phyloP scores from a whole-genome alignment of 2,797 vertebrate genomes.

The Uromys caudimaculatus region DNA sequence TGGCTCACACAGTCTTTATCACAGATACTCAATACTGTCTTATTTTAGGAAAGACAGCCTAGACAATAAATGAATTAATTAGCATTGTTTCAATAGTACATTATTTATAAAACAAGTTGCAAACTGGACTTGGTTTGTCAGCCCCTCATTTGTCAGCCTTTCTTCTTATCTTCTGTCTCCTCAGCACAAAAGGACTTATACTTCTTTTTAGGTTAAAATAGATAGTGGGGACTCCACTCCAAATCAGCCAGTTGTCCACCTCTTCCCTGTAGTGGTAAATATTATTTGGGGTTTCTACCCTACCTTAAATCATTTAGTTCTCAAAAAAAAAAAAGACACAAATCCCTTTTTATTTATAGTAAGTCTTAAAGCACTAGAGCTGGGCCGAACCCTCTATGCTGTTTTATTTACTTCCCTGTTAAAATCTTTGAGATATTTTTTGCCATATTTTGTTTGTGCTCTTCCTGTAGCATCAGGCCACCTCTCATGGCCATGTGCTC shows the following conservation, averaged over 20 bases:
- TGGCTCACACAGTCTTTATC: not conserved
- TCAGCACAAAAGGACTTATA: not conserved
- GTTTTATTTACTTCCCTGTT: not conserved
- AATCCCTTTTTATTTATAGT: not conserved
- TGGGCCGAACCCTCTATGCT: not conserved
- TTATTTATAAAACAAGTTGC: not conserved
- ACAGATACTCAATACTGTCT: not conserved
- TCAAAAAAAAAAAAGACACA: not conserved
- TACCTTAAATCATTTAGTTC: not conserved
- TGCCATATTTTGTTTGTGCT: not conserved
- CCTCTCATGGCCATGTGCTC: not conserved
- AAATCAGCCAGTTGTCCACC: not conserved
- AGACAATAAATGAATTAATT: not conserved
- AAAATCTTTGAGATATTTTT: not conserved
- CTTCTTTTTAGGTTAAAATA: not conserved
- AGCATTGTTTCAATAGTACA: not conserved
- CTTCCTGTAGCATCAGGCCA: not conserved
- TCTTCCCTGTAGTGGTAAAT: not conserved
- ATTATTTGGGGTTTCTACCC: not conserved
- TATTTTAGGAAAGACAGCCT: not conserved
- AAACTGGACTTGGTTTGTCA: constrained; percentile 3
- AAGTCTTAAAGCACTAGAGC: not conserved
- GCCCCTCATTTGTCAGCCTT: not conserved
- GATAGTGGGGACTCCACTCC: not conserved
- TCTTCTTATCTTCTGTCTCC: constrained; percentile 1